Base-by-base conservation (phyloP, 2,797 vertebrate species). In the Meriones psammophilus region DNA sequence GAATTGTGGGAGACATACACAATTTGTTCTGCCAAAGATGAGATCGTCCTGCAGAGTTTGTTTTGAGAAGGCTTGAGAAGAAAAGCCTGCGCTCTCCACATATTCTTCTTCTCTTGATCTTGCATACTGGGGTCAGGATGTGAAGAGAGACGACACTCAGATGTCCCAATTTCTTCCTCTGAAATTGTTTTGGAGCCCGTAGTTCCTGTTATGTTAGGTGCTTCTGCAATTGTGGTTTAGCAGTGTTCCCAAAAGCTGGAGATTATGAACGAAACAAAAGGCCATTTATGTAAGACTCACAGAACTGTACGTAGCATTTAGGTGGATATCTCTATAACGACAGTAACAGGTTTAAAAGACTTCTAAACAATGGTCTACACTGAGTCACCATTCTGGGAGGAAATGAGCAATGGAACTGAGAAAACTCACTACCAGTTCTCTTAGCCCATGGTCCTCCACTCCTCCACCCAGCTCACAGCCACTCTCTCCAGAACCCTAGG, bases 201-300 rank as follows among this genome's bases (percentile, higher is more conserved):
- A 46, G 36, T 89, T 93, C 89, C 77, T 95, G 50, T 84, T 81
- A 60, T 42, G 89, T 71, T 88, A 95, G 56, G 10, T 88, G 69
- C 9, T 88, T 88, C 54, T 89, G 26, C n/a, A 83, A 76, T 2
- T 20, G 28, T 85, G 73, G 12, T 42, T 94, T 88, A 83, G 26
- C 10, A 84, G 18, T 36, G 58, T 95, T 91, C 62, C 60, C 58
- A 76, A 20, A n/a, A 30, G 68, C 24, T 74, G 81, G 50, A 81
- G 36, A 74, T 60, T 22, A 26, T 69, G 54, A 81, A 64, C 26
- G 62, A 71, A 94, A 91, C 77, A 91, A 88, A 92, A 83, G 39
- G 7, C 3, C 50, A 86, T 83, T 95, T 42, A 30, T 66, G 8
- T 58, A 78, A 88, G 64, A 76, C 78, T n/a, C 14, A 24, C 20